Evolutionary conservation across 2,888 invertebrate genomes (phyloP).

Genomic region (Caenorhabditis sp.): DNA sequence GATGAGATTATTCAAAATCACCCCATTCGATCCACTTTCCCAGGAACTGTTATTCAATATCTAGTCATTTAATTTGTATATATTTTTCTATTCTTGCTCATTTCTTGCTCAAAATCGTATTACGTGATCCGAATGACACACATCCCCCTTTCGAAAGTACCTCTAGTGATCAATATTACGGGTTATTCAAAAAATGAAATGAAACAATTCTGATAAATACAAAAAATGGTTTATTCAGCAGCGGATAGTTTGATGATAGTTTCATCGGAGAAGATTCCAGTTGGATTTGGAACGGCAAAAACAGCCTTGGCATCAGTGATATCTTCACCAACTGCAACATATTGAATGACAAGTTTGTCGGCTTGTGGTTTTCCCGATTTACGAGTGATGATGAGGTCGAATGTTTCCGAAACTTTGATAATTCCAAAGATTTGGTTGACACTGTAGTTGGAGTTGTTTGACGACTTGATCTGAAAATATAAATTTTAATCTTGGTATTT

Average conservation of each 20-base stretch:
- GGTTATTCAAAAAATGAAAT: not conserved
- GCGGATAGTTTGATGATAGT: conserved; percentile 47
- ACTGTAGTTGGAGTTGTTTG: conserved; percentile 60
- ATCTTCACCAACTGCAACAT: conserved; percentile 33
- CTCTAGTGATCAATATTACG: conserved; percentile 1
- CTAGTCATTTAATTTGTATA: conserved; percentile 6
- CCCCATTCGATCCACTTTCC: conserved; percentile 65
- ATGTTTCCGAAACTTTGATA: conserved; percentile 43
- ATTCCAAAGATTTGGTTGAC: conserved; percentile 38
- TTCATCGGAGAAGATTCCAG: conserved; percentile 38
- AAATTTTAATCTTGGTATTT: not conserved
- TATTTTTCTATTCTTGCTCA: not conserved
- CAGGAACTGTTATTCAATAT: conserved; percentile 68
- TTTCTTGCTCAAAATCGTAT: not conserved
- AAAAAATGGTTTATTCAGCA: conserved; percentile 29
- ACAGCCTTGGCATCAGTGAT: conserved; percentile 28
- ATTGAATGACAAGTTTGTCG: conserved; percentile 41
- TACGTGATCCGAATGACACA: not conserved
- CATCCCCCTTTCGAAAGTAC: not conserved
- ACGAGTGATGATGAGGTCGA: conserved; percentile 40
- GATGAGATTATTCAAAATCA: conserved; percentile 69
- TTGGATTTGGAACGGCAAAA: conserved; percentile 33
- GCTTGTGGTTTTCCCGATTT: conserved; percentile 38
- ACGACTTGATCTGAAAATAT: conserved; percentile 44
- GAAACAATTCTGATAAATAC: not conserved